Evolutionary conservation across 2,888 invertebrate species (phyloP), one percentile per base, ranked within the genome.

Genomic region (Macroteleia sp.): DNA sequence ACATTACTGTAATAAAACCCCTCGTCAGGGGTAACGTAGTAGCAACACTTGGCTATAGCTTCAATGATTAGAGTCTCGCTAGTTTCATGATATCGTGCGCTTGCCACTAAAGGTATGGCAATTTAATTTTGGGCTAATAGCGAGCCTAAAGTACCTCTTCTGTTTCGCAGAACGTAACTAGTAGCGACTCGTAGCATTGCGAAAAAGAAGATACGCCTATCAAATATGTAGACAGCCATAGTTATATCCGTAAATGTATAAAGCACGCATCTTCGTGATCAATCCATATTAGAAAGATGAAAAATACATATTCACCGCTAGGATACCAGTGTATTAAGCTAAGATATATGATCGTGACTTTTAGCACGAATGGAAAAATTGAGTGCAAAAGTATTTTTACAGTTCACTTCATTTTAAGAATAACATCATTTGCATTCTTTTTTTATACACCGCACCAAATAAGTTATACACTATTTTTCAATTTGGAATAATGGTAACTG

Each of bases 1-100:
- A 87, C 88, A 89, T 90, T 91, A 90, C 85, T 59, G 82, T 89
- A 88, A 90, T 90, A 87, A 88, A 85, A 86, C 86, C 85, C 66
- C 83, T 82, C 76, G 81, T 82, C 84, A 88, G 85, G 89, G 87
- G 87, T 89, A 90, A 90, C 85, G 83, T 84, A 81, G 89, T 89
- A 90, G 89, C 87, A 83, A 84, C 80, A 80, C 81, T 74, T 82
- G 82, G 82, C 70, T 80, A 77, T 80, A 77, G 81, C 77, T 82
- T 79, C 79, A 80, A 83, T 86, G 86, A 87, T 87, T 87, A 87
- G 87, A 86, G 87, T 83, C 85, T 80, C 81, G 74, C 70, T 79
- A 84, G 83, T 3, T 82, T 81, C 81, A 82, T 80, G 82, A 85
- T 86, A 86, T 83, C 85, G 79, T 83, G 85, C 81, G 75, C 81